Evolutionary conservation across 2,113 vertebrate species (phyloP).

Genomic region (Terrapene triunguis): DNA sequence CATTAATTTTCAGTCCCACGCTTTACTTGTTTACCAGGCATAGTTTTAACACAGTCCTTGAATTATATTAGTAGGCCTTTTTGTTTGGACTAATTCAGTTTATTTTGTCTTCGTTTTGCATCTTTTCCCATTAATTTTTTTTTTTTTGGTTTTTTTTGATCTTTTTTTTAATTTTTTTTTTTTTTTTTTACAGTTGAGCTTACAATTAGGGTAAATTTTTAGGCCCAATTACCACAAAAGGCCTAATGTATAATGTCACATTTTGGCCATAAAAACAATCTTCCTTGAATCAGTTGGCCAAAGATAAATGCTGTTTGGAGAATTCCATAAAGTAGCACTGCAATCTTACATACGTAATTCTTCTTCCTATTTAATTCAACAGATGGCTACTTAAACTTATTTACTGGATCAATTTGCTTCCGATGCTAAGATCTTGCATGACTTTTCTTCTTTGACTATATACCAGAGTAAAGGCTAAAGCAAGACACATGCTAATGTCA

Average conservation of each 20-base stretch:
- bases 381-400: neutral
- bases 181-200: neutral
- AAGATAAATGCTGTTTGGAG: neutral
- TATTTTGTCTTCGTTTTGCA: neutral
- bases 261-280: neutral
- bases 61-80: neutral
- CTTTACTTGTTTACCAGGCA: neutral
- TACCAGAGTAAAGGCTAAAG: neutral
- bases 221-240: neutral
- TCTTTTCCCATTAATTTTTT: neutral
- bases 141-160: too few relatives aligned
- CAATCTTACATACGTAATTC: neutral
- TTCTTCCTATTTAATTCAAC: conserved; percentile 25
- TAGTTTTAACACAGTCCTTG: neutral
- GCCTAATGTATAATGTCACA: neutral
- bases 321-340: neutral
- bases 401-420: neutral
- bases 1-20: neutral
- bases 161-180: too few relatives aligned
- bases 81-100: neutral
- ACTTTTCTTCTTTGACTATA: neutral
- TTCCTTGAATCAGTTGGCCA: neutral
- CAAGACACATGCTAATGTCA: neutral
- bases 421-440: neutral
- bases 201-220: neutral